Percentiles rank a stretch among this genome's conserved stretches.
Evolutionary conservation across 2,888 invertebrate genomes (phyloP).

Genomic region (Globia sparganii): DNA sequence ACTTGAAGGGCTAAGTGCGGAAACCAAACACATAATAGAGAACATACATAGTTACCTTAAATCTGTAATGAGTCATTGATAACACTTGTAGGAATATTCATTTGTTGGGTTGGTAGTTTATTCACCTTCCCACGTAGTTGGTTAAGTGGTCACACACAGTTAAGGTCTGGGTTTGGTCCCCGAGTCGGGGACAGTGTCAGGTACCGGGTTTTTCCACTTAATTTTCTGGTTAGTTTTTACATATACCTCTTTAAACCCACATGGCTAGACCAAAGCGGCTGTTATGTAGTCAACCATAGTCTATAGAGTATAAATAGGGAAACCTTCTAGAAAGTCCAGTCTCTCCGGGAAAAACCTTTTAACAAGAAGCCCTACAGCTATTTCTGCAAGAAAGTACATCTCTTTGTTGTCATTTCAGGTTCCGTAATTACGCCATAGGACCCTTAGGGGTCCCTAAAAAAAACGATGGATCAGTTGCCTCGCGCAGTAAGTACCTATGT

Average conservation of each 20-base stretch:
- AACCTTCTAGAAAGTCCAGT: not conserved
- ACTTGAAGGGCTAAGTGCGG: too few relatives aligned
- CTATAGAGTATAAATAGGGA: not conserved
- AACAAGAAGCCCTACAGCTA: not conserved
- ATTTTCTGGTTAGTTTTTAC: not conserved
- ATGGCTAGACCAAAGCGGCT: not conserved
- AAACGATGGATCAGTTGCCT: constrained; percentile 20
- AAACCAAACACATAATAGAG: too few relatives aligned
- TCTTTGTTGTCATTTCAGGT: constrained; percentile 11
- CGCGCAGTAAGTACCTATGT: constrained; percentile 7
- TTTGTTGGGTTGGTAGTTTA: not conserved
- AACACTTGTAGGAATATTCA: not conserved
- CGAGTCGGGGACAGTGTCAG: not conserved
- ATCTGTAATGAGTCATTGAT: not conserved
- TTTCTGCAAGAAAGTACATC: not conserved
- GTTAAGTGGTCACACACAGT: not conserved
- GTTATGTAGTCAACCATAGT: not conserved
- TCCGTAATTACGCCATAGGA: not conserved
- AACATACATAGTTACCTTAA: too few relatives aligned
- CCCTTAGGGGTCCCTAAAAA: not conserved
- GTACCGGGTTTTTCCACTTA: not conserved
- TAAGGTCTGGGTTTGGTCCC: not conserved
- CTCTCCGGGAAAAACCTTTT: too few relatives aligned
- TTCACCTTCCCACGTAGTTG: not conserved
- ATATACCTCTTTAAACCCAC: not conserved